Base-by-base conservation (phyloP, 2,888 invertebrate genomes). In the Morpho achilles region DNA sequence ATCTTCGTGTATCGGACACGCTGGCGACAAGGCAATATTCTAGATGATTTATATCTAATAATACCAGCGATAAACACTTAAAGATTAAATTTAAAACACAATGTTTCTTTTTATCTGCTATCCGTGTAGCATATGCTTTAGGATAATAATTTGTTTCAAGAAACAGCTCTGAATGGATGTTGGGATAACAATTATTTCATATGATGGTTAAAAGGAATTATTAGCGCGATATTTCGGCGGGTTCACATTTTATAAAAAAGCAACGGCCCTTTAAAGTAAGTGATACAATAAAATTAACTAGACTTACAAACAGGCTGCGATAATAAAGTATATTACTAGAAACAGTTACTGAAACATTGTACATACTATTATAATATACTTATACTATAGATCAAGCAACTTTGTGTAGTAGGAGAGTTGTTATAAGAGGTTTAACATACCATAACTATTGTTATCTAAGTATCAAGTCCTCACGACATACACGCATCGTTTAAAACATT, bases 11-110 rank as follows among this genome's bases (percentile, higher is more conserved):
- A 61, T 63, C 23, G 60, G 50, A 61, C 51, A 62, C 59, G 62
- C 56, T 58, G 60, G 59, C 58, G 58, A 61, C 62, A 53, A 65
- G 64, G 67, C 62, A 61, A 65, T 56, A 58, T 51, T 58, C 44
- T 39, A 51, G 16, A 61, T 54, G 22, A 59, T 62, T 63, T 32
- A 32, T 32, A 32, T 61, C 58, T 63, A 53, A 63, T 65, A 67
- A 64, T 64, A 63, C 60, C n/a, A 9, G 43, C 43, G n/a, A 7
- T 43, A 43, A 43, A 43, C 8, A 0, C 43, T 43, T 43, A 6
- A 9, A 43, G 43, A 43, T 43, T 43, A n/a, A 43, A 43, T 43
- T 43, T 43, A 5, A 43, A 43, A 43, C 43, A 43, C 43, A 9
- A 43, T 9, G 7, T 7, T 9, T 9, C 3, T 3, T 43, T 43